Base-by-base conservation (phyloP, 1,140 invertebrate species). In the Neodiprion lecontei region DNA sequence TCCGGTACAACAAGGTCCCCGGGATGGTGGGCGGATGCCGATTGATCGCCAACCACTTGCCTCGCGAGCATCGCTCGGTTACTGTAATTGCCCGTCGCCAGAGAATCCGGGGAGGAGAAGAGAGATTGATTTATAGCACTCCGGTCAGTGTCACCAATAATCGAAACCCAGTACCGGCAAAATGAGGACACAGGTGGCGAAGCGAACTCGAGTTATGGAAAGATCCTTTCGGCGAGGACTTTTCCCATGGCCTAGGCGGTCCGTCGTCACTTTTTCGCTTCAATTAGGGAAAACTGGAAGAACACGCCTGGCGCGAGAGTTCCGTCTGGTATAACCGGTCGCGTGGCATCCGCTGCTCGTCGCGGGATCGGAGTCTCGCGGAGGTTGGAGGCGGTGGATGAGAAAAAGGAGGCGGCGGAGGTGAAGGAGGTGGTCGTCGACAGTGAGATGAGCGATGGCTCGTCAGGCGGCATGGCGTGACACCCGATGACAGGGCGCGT, bases 361-460 rank as follows among this genome's bases (percentile, higher is more conserved):
- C 66, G 14, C 17, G 65, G 47, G 71, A 72, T 67, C 50, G 69
- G 67, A 70, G 74, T 68, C 74, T 65, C 70, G 71, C 72, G 74
- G 68, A n/a, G 11, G 61, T 14, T 7, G 61, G 21, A 21, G 61
- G 14, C 61, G 14, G 61, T 14, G 14, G 14, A 21, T 66, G 61
- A 14, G 61, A n/a, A 21, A 14, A 7, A 66, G 7, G 14, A n/a
- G 14, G 61, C 21, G 61, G 21, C 21, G 61, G 21, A 40, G 11
- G 28, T 74, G 79, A 80, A 82, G 74, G 79, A 61, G 53, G n/a
- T 61, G 28, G 67, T 17, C 50, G 81, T 81, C 77, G 80, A 81
- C 79, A 79, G 77, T 61, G 69, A 77, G 74, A 77, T 78, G 81
- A 82, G 72, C 75, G 79, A 82, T 83, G 75, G 79, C 77, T 82